Conservation (phyloP, 2,888 invertebrate genomes). For the Operophtera brumata region DNA sequence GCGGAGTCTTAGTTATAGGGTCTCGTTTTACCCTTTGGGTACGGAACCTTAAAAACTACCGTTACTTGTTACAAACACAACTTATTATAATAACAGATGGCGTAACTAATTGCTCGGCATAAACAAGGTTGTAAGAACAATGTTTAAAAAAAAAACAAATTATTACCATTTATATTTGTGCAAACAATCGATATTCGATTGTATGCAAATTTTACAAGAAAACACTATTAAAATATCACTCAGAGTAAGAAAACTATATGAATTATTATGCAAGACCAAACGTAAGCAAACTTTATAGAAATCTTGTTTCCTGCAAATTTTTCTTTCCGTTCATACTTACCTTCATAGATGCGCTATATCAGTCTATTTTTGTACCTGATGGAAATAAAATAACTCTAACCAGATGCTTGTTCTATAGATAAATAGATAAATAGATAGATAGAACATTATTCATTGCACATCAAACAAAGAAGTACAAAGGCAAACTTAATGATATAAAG, state of each 20-base stretch:
- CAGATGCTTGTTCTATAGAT: too few relatives aligned
- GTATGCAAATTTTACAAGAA: constrained; percentile 36
- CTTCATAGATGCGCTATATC: too few relatives aligned
- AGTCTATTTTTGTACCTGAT: too few relatives aligned
- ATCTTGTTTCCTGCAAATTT: too few relatives aligned
- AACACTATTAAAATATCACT: constrained; percentile 9
- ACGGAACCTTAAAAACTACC: too few relatives aligned
- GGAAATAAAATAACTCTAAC: too few relatives aligned
- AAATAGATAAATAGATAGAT: too few relatives aligned
- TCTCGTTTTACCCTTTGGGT: too few relatives aligned
- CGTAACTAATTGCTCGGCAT: constrained; percentile 27
- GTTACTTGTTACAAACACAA: constrained; percentile 1
- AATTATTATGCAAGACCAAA: not conserved
- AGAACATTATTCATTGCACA: too few relatives aligned
- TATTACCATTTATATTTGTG: not conserved
- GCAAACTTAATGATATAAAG: too few relatives aligned
- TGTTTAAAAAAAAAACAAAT: not conserved
- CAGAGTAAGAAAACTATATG: not conserved
- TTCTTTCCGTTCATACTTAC: not conserved
- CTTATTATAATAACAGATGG: constrained; percentile 11
- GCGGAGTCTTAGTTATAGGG: too few relatives aligned
- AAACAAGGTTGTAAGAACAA: not conserved
- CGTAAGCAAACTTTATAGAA: not conserved
- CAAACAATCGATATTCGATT: constrained; percentile 41
- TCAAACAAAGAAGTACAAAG: too few relatives aligned